These are phyloP conservation scores for Macropus fuliginosus DNA, from an alignment of 2,797 vertebrate genomes.

Conservation along the genomic window DNA sequence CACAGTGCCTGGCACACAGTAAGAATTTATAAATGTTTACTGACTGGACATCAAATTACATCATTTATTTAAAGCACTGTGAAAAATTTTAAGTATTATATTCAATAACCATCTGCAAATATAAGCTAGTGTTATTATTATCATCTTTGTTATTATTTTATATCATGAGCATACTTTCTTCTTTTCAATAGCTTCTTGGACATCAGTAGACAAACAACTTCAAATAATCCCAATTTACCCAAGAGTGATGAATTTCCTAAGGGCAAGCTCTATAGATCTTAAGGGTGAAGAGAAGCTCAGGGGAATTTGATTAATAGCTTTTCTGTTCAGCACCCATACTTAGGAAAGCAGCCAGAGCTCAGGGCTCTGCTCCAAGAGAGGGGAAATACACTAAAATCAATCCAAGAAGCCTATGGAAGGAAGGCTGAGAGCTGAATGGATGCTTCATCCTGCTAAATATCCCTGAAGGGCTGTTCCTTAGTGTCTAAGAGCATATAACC, in stretches of 20 bases:
- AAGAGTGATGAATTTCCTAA: neutral
- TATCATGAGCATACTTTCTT: neutral
- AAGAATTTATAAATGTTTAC: neutral
- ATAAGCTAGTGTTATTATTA: neutral
- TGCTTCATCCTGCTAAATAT: neutral
- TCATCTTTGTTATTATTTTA: neutral
- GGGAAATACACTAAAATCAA: neutral
- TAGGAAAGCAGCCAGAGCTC: neutral
- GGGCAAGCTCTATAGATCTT: neutral
- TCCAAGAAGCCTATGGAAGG: neutral
- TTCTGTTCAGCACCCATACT: neutral
- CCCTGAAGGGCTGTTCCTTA: neutral
- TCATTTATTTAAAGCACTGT: neutral
- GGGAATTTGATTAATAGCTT: neutral
- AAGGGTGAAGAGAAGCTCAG: neutral
- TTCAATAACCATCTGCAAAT: neutral
- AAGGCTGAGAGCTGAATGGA: neutral
- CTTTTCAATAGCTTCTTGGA: neutral
- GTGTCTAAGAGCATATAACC: neutral
- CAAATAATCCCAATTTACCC: neutral
- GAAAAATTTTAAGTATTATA: neutral
- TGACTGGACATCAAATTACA: neutral
- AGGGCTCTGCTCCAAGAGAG: neutral
- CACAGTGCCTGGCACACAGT: neutral
- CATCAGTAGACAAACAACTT: neutral